phyloP scores from a whole-genome alignment of 1,140 invertebrate genomes.

The Tetramorium parvispinum region DNA sequence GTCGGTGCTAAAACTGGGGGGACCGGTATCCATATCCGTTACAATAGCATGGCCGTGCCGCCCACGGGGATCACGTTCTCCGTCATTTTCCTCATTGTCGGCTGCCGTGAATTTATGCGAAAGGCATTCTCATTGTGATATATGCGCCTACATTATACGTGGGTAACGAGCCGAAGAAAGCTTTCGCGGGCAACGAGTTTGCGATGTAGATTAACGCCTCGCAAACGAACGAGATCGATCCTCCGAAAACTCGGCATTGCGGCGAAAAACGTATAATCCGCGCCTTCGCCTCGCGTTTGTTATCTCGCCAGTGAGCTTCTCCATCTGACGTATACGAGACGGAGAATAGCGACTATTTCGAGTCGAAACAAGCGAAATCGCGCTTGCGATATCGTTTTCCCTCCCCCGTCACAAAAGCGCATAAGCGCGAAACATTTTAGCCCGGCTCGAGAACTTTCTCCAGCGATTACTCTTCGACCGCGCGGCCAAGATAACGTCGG shows the following conservation, averaged over 20 bases:
- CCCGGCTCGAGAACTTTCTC: background rate
- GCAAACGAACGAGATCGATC: constrained; percentile 52
- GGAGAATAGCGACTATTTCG: background rate
- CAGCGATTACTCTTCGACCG: constrained; percentile 12
- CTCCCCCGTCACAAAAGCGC: background rate
- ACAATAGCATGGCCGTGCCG: background rate
- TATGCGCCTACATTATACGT: constrained; percentile 39
- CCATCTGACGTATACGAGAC: background rate
- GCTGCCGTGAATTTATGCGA: constrained; percentile 49
- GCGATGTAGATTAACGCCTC: constrained; percentile 4
- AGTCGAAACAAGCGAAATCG: too few species aligned
- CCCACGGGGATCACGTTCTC: background rate
- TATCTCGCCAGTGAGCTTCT: constrained; percentile 20
- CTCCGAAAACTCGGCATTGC: constrained; percentile 63
- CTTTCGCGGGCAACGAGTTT: constrained; percentile 21
- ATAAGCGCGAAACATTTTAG: background rate
- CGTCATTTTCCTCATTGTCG: constrained; percentile 43
- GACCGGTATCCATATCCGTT: background rate
- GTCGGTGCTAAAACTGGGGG: constrained; percentile 16
- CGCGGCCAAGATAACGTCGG: background rate
- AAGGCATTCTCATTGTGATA: constrained; percentile 32
- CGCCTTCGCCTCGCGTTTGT: constrained; percentile 16
- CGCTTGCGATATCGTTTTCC: background rate
- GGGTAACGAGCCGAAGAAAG: constrained; percentile 53
- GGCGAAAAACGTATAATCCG: constrained; percentile 47